Percentiles rank a stretch among this genome's conserved stretches.
phyloP scores from a whole-genome alignment of 2,797 vertebrate species.

The Peromyscus nudipes region DNA sequence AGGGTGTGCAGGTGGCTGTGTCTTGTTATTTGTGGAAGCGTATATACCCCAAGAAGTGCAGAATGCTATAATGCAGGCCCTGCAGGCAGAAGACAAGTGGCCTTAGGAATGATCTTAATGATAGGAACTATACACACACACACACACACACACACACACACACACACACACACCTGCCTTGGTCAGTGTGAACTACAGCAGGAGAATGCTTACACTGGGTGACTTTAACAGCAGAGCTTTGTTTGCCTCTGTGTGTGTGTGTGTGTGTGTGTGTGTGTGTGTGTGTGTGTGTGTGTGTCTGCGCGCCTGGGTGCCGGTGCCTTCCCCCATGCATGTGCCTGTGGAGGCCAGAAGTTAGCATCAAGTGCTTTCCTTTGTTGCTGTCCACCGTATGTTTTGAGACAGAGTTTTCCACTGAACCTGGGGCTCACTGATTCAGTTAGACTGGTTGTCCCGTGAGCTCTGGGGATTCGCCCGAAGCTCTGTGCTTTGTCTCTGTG shows the following conservation, averaged over 20 bases:
- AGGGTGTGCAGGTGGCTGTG: background rate
- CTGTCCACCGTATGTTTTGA: background rate
- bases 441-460: background rate
- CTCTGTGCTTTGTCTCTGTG: background rate
- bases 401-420: background rate
- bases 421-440: background rate
- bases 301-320: background rate
- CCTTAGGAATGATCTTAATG: background rate
- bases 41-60: no score
- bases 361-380: background rate
- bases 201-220: background rate
- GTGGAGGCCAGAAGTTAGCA: background rate
- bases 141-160: background rate
- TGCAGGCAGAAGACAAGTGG: background rate
- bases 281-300: no score
- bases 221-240: background rate
- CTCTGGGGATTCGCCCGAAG: background rate
- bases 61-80: background rate
- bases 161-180: background rate
- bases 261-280: no score
- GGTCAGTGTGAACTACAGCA: no score
- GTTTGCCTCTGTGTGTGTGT: background rate
- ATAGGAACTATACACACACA: background rate
- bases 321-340: background rate
- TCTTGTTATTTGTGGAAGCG: background rate